Percentiles rank a stretch among this genome's conserved stretches.
Conservation (phyloP, 1,140 invertebrate species). For the Eueides isabella region DNA sequence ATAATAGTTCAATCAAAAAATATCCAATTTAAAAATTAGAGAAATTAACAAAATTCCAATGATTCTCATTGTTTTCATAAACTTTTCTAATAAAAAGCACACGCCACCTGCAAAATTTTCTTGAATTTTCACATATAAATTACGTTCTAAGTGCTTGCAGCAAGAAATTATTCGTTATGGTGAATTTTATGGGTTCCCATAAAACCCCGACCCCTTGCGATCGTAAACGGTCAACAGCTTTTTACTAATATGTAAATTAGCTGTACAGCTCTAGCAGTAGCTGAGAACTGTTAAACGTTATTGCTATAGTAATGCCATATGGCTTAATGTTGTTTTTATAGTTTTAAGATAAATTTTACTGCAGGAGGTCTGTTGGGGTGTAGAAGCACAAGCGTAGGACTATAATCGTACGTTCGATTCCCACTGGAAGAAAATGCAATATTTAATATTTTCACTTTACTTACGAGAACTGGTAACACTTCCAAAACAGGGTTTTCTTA, state of each 20-base stretch:
- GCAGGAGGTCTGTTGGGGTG: too few species aligned
- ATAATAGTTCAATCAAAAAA: neutral
- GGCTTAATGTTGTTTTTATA: neutral
- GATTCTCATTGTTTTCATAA: conserved; percentile 1
- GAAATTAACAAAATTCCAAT: neutral
- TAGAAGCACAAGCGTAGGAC: too few species aligned
- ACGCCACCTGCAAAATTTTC: conserved; percentile 4
- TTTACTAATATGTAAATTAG: conserved; percentile 14
- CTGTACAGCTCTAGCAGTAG: neutral
- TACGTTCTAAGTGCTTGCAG: neutral
- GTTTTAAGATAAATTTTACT: neutral
- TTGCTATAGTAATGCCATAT: neutral
- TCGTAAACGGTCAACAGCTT: conserved; percentile 13
- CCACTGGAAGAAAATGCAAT: too few species aligned
- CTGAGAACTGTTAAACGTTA: neutral
- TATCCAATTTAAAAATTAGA: neutral
- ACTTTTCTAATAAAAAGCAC: conserved; percentile 10
- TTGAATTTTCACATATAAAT: conserved; percentile 15
- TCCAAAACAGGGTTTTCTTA: too few species aligned
- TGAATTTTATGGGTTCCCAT: neutral
- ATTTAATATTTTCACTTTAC: too few species aligned
- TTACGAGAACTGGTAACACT: too few species aligned
- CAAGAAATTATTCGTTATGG: conserved; percentile 13
- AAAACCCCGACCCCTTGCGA: conserved; percentile 9
- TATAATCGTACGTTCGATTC: too few species aligned